Conservation (phyloP, 2,888 invertebrate genomes). For the Coelogynopora nodosa region DNA sequence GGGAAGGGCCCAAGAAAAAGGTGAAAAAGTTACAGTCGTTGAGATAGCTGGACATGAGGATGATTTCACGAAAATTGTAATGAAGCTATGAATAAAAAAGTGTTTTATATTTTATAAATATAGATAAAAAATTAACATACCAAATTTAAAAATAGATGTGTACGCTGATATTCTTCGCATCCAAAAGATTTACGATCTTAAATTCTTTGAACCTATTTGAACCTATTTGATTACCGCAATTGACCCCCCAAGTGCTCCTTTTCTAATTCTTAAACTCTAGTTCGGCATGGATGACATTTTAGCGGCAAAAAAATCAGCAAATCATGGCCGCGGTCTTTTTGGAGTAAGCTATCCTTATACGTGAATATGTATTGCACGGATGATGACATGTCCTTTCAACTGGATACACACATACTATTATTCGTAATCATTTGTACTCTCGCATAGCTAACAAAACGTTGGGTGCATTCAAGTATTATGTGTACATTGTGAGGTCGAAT, state of each 20-base stretch:
- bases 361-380: too few relatives aligned
- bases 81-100: neutral
- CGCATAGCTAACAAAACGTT: too few relatives aligned
- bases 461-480: too few relatives aligned
- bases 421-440: too few relatives aligned
- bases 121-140: neutral
- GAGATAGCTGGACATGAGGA: too few relatives aligned
- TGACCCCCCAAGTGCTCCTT: neutral
- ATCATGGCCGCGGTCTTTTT: neutral
- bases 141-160: neutral
- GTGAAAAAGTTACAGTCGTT: too few relatives aligned
- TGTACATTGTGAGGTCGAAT: too few relatives aligned
- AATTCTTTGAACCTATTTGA: too few relatives aligned
- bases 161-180: neutral
- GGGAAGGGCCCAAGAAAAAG: conserved; percentile 3
- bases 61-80: neutral
- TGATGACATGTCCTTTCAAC: too few relatives aligned
- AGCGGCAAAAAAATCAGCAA: neutral
- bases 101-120: neutral
- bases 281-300: conserved; percentile 6
- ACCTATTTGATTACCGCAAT: too few relatives aligned
- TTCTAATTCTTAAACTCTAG: neutral
- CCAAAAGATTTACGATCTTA: too few relatives aligned
- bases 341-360: neutral
- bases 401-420: too few relatives aligned